These are phyloP conservation scores for Hylyphantes graminicola DNA, from an alignment of 1,140 invertebrate species.

Conservation along the genomic window DNA sequence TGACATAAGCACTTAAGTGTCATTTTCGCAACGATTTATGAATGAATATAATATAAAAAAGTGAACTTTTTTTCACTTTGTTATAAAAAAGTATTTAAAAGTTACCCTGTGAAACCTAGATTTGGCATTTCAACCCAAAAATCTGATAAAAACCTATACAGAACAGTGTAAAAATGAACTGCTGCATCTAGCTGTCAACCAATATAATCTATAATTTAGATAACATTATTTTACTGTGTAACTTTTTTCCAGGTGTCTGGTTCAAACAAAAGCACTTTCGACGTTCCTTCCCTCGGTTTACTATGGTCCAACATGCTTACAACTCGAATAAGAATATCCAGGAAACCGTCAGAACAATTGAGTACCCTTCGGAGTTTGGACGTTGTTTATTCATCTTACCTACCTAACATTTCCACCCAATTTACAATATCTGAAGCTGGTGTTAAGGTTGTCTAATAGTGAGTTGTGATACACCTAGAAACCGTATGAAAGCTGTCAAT, in stretches of 20 bases:
- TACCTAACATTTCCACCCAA: neutral
- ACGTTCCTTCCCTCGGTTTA: conserved; percentile 35
- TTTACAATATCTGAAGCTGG: conserved; percentile 31
- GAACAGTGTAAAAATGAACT: no score
- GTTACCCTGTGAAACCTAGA: no score
- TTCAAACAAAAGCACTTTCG: conserved; percentile 12
- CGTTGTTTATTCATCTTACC: conserved; percentile 40
- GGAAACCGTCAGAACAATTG: neutral
- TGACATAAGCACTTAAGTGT: no score
- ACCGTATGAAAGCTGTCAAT: no score
- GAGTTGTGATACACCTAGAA: no score
- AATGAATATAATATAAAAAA: no score
- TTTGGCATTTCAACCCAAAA: no score
- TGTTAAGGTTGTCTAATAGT: neutral
- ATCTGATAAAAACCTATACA: no score
- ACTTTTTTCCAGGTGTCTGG: conserved; percentile 33
- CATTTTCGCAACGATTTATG: no score
- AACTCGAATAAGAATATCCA: conserved; percentile 35
- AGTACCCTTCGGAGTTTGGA: conserved; percentile 3
- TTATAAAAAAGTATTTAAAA: no score
- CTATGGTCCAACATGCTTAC: conserved; percentile 49
- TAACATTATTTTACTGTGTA: neutral
- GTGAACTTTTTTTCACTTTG: no score
- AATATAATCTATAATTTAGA: neutral
- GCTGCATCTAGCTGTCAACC: no score